Evolutionary conservation across 2,113 vertebrate genomes (phyloP).

Genomic region (Petromus typicus): DNA sequence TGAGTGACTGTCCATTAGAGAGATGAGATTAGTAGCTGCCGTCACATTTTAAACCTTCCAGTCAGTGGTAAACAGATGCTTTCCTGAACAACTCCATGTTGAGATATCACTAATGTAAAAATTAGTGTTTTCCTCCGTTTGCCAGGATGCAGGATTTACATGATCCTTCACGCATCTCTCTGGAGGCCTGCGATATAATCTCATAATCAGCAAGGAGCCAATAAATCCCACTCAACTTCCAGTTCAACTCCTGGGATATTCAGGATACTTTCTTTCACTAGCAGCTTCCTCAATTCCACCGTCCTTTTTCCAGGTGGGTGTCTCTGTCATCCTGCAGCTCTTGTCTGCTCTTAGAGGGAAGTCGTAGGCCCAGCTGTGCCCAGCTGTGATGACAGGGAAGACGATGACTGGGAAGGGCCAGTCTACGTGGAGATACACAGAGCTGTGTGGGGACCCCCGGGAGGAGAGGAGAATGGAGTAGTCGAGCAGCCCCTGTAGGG

Average conservation of each 20-base stretch:
- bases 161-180: conserved; percentile 69
- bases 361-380: background rate
- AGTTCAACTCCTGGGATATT: conserved; percentile 59
- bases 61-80: conserved; percentile 73
- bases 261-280: background rate
- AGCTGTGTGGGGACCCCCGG: fast-evolving
- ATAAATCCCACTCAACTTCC: conserved; percentile 43
- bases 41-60: conserved; percentile 49
- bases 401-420: background rate
- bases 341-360: background rate
- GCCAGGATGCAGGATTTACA: conserved; percentile 81
- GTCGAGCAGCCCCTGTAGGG: background rate
- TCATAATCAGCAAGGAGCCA: conserved; percentile 65
- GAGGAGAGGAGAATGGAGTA: background rate
- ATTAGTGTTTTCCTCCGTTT: conserved; percentile 77
- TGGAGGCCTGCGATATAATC: conserved; percentile 71
- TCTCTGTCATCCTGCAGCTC: background rate
- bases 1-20: background rate
- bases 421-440: background rate
- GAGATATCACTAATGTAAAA: conserved; percentile 79
- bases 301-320: background rate
- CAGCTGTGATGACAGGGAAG: background rate
- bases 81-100: conserved; percentile 64
- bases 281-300: background rate
- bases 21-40: background rate